A percentile compares a stretch with the other conserved stretches of the same genome.
phyloP scores from a whole-genome alignment of 2,888 invertebrate genomes.

The Brenthis ino region DNA sequence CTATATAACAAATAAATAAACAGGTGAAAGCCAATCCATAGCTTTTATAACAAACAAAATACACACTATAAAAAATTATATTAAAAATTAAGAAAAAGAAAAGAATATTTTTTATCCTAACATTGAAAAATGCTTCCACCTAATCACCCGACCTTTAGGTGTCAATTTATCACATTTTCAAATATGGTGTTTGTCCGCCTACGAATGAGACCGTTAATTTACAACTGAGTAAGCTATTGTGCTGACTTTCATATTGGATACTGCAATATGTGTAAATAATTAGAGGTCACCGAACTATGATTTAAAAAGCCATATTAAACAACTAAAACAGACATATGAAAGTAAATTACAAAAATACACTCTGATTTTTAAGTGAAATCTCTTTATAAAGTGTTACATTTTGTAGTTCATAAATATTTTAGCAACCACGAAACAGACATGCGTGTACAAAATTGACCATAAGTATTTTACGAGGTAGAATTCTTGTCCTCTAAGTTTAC shows the following conservation, averaged over 20 bases:
- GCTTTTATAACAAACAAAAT: background rate
- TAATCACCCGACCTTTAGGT: conserved; percentile 11
- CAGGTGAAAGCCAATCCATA: too few relatives aligned
- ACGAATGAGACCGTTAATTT: conserved; percentile 16
- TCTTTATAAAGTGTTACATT: conserved; percentile 7
- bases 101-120: background rate
- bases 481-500: conserved; percentile 43
- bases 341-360: background rate
- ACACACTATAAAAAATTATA: background rate
- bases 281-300: background rate
- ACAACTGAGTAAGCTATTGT: conserved; percentile 3
- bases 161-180: conserved; percentile 14
- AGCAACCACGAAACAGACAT: conserved; percentile 19
- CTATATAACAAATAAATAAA: too few relatives aligned
- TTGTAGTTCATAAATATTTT: conserved; percentile 12
- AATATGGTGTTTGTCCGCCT: conserved; percentile 20
- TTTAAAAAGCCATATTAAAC: background rate
- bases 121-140: conserved; percentile 15
- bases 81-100: background rate
- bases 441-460: conserved; percentile 34
- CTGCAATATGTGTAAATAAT: background rate
- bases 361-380: background rate
- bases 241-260: background rate
- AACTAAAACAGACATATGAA: background rate
- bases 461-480: conserved; percentile 52